Evolutionary conservation across 2,888 invertebrate genomes (phyloP).

Genomic region (Synanthedon formicaeformis): DNA sequence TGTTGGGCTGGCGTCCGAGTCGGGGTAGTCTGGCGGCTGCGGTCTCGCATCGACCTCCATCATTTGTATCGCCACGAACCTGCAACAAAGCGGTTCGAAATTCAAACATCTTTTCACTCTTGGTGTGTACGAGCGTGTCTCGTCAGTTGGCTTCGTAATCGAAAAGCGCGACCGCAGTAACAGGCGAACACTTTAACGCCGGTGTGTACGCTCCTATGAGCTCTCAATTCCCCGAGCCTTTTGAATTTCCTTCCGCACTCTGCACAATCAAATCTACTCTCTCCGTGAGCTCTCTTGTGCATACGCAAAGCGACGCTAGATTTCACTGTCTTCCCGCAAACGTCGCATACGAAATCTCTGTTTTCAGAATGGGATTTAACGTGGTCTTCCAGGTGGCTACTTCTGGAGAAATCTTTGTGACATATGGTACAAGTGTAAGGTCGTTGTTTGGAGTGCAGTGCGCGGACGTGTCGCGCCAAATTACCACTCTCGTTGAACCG

Average conservation of each 20-base stretch:
- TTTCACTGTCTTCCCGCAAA: slow-evolving; percentile 64
- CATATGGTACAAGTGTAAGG: slow-evolving; percentile 62
- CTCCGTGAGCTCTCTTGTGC: slow-evolving; percentile 51
- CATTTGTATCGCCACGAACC: slow-evolving; percentile 11
- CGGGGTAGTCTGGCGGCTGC: slow-evolving; percentile 2
- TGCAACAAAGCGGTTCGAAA: slow-evolving; percentile 27
- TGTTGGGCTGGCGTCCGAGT: slow-evolving; percentile 4
- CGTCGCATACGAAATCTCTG: slow-evolving; percentile 62
- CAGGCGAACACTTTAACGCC: slow-evolving; percentile 68
- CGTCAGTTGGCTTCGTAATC: slow-evolving; percentile 40
- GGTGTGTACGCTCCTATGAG: slow-evolving; percentile 68
- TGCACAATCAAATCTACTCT: slow-evolving; percentile 44
- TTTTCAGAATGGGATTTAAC: slow-evolving; percentile 47
- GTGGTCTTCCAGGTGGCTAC: slow-evolving; percentile 62
- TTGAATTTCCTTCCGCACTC: slow-evolving; percentile 69
- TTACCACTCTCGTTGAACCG: slow-evolving; percentile 58
- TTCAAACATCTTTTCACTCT: background rate
- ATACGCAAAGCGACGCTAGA: slow-evolving; percentile 63
- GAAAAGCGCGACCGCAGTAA: slow-evolving; percentile 62
- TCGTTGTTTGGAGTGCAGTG: slow-evolving; percentile 54
- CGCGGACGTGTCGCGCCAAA: slow-evolving; percentile 61
- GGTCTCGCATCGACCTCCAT: slow-evolving; percentile 4
- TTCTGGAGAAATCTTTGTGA: slow-evolving; percentile 54
- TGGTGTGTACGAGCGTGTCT: slow-evolving; percentile 22
- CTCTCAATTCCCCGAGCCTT: slow-evolving; percentile 60